Conservation (phyloP, 1,140 invertebrate genomes). For the Caenorhabditis inopinata region DNA sequence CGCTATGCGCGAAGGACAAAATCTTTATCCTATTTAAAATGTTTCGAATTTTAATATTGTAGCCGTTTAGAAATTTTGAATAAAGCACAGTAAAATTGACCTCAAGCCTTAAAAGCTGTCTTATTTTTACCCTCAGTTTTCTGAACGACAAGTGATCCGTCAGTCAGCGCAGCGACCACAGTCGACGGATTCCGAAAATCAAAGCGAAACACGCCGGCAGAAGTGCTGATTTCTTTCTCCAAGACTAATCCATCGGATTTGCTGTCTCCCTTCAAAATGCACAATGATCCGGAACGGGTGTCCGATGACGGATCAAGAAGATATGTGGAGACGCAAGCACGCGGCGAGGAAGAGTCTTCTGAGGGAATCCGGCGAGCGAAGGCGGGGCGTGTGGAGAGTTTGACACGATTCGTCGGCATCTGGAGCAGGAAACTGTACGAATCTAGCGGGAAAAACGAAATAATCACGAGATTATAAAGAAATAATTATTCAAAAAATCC, state of each 20-base stretch:
- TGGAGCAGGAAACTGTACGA: background rate
- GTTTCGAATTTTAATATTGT: no score
- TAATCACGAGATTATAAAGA: background rate
- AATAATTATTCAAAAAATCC: background rate
- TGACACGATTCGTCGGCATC: background rate
- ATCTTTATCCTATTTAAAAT: no score
- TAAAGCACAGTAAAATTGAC: no score
- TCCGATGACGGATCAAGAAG: background rate
- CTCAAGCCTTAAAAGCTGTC: no score
- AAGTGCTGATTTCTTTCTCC: background rate
- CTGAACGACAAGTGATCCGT: background rate
- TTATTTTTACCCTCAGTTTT: background rate
- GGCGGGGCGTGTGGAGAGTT: background rate
- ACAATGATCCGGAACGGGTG: background rate
- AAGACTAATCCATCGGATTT: background rate
- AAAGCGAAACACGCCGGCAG: constrained; percentile 1
- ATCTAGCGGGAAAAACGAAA: background rate
- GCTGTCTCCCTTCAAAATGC: background rate
- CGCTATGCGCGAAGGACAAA: no score
- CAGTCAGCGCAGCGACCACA: background rate
- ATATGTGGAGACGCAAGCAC: constrained; percentile 9
- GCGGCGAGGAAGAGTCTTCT: background rate
- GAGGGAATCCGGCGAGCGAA: background rate
- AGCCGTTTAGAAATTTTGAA: no score
- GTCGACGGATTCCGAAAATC: constrained; percentile 15